Evolutionary conservation across 2,797 vertebrate genomes (phyloP), one percentile per base, ranked within the genome.

Genomic region (Sarcophilus harrisii): DNA sequence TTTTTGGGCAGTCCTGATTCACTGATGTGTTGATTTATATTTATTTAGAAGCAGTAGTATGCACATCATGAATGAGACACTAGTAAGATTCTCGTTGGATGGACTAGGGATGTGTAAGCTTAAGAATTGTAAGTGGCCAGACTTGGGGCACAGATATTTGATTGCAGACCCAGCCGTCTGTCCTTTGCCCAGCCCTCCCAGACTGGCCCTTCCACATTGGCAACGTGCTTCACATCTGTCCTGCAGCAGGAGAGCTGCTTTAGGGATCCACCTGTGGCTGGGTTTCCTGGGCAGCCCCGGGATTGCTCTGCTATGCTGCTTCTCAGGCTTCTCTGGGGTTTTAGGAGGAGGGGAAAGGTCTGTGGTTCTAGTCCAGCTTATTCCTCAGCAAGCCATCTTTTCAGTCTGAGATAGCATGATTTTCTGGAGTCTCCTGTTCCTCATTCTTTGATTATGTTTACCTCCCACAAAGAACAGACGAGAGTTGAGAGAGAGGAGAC

Each of bases 401-500:
- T n/a, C 32, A 73, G 5, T 38, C 38, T 81, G 38, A 45, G n/a
- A 18, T 38, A 21, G 21, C n/a, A 6, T 24, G 66, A 45, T 16
- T 81, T 45, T 81, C 18, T 45, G 32, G 4, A 16, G 73, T 45
- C 73, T 45, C 38, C 24, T 87, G 9, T 49, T 87, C n/a, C 18
- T 45, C 91, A 1, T n/a, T 81, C 94, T 96, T 94, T 52, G n/a
- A 10, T 90, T 89, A 5, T 14, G 8, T 12, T 87, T 13, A 28
- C 21, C 38, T 87, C 38, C 21, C 8, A 49, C 38, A 49, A 87
- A 81, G n/a, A 81, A 81, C 57, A 60, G 21, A 57, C 49, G 57
- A 62, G 55, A 95, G 1, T 18, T 94, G 66, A 66, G 90, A 94
- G 66, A 66, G 66, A 54, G 54, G 94, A 73, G 16, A 58, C 93